These are phyloP conservation scores for Pandemis cinnamomeana DNA, from an alignment of 2,888 invertebrate species.

Conservation along the genomic window DNA sequence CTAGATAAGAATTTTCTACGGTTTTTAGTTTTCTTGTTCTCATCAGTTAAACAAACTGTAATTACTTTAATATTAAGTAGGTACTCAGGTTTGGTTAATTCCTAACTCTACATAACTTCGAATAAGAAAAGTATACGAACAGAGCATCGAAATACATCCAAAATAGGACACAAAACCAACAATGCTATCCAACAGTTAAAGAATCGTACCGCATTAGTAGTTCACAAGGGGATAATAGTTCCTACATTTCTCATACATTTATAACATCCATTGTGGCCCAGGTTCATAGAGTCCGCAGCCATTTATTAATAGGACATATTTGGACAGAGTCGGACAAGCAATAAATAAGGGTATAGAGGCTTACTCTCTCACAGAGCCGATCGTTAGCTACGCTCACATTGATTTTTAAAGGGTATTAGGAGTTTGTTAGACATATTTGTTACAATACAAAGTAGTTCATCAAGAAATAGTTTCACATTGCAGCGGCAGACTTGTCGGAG, in stretches of 20 bases:
- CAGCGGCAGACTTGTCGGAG: conserved; percentile 17
- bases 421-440: conserved; percentile 35
- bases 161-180: conserved; percentile 11
- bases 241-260: conserved; percentile 65
- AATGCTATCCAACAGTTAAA: conserved; percentile 19
- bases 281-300: conserved; percentile 55
- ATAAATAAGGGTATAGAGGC: conserved; percentile 68
- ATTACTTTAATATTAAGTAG: too few species aligned
- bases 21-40: too few species aligned
- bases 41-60: too few species aligned
- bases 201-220: conserved; percentile 29
- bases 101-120: not conserved
- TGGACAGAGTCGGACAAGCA: conserved; percentile 70
- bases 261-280: conserved; percentile 64
- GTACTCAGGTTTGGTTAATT: too few species aligned
- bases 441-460: conserved; percentile 20
- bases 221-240: conserved; percentile 52
- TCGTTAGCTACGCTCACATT: conserved; percentile 49
- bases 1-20: too few species aligned
- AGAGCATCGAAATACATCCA: not conserved
- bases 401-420: conserved; percentile 43
- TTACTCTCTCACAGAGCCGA: conserved; percentile 36
- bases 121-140: not conserved
- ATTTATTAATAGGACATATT: conserved; percentile 81
- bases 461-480: conserved; percentile 18